A percentile compares a stretch with the other conserved stretches of the same genome.
phyloP scores from a whole-genome alignment of 2,113 vertebrate genomes.

The Zapornia atra region DNA sequence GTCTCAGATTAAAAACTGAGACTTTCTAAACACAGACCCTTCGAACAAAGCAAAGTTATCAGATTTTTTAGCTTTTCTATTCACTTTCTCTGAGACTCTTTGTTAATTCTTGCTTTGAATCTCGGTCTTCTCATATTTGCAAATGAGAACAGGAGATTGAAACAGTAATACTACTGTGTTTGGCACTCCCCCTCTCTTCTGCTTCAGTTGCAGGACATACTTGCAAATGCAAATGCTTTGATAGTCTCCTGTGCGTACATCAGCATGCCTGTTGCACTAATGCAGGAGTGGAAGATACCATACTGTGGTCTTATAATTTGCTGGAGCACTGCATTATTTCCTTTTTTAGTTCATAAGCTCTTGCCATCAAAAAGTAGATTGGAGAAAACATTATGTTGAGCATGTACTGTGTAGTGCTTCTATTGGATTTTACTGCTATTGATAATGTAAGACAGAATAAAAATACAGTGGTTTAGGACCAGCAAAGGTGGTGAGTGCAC shows the following conservation, averaged over 20 bases:
- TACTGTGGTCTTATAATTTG: background rate
- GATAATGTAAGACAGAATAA: background rate
- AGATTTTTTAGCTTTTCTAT: conserved; percentile 22
- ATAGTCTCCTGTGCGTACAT: background rate
- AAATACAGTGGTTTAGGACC: background rate
- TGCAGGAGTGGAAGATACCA: background rate
- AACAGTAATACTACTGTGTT: background rate
- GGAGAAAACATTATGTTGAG: background rate
- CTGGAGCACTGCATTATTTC: background rate
- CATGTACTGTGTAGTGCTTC: background rate
- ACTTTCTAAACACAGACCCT: background rate
- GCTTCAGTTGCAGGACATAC: background rate
- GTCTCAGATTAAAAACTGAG: conserved; percentile 22
- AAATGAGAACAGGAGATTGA: background rate
- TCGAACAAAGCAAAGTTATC: background rate
- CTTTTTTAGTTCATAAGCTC: background rate
- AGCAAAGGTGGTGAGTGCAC: background rate
- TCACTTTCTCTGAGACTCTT: background rate
- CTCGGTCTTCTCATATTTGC: background rate
- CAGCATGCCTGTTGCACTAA: background rate
- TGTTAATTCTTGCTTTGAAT: background rate
- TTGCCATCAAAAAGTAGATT: background rate
- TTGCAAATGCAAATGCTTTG: background rate
- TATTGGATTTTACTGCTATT: background rate
- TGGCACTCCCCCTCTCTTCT: background rate